Evolutionary conservation across 2,888 invertebrate species (phyloP).

Genomic region (Perithous albicinctus): DNA sequence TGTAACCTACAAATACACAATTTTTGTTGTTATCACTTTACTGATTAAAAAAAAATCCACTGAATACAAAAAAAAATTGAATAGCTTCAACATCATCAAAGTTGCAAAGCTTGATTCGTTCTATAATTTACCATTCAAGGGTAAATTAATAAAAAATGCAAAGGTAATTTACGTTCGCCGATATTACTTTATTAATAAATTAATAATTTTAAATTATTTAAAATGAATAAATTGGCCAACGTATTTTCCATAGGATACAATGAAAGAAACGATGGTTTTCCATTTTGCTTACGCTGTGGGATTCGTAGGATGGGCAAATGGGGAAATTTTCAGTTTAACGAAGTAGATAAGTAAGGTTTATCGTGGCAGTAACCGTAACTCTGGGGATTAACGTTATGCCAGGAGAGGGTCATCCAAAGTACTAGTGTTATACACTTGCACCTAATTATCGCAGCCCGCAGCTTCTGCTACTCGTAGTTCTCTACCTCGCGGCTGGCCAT

Average conservation of each 20-base stretch:
- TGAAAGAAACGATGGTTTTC: neutral
- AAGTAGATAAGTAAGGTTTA: conserved; percentile 68
- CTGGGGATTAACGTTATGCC: conserved; percentile 62
- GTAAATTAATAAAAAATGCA: neutral
- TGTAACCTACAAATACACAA: no score
- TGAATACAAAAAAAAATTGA: no score
- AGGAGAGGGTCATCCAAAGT: conserved; percentile 49
- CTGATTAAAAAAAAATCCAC: no score
- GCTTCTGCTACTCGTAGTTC: conserved; percentile 31
- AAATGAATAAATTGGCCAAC: no score
- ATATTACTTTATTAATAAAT: neutral
- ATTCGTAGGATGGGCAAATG: conserved; percentile 37
- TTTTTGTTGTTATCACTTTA: no score
- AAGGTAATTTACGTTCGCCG: neutral
- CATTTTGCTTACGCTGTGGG: neutral
- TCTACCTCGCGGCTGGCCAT: conserved; percentile 16
- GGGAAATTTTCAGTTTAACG: conserved; percentile 66
- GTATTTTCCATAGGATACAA: neutral
- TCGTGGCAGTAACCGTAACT: conserved; percentile 66
- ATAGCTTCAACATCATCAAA: no score
- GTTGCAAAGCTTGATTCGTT: no score
- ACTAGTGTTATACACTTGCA: conserved; percentile 61
- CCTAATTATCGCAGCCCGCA: conserved; percentile 58
- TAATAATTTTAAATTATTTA: no score
- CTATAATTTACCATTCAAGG: no score